Evolutionary conservation across 35 echinoderm and acorn worm species (phyloP).

Genomic region (Heliocidaris tuberculata): DNA sequence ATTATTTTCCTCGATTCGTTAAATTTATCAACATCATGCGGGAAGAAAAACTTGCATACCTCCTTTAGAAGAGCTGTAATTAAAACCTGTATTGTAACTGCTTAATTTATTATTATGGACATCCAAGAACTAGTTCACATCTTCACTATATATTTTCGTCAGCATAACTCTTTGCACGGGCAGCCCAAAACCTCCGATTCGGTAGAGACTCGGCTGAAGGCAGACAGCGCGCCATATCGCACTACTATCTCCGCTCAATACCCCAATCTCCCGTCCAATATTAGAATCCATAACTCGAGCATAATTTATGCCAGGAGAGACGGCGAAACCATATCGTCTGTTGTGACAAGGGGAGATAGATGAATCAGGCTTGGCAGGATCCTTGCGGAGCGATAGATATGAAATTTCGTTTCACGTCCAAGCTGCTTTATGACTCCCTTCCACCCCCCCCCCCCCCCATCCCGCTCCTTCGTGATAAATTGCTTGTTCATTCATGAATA

Average conservation of each 20-base stretch:
- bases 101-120: no score
- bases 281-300: conserved; percentile 22
- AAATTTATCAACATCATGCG: no score
- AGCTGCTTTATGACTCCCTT: no score
- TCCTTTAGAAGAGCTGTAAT: no score
- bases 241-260: neutral
- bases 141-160: neutral
- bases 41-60: no score
- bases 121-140: neutral
- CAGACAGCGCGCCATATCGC: neutral
- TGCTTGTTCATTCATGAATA: neutral
- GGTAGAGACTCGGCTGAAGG: neutral
- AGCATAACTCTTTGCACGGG: neutral
- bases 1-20: no score
- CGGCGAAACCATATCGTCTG: neutral
- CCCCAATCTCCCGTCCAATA: conserved; percentile 6
- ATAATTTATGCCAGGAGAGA: conserved; percentile 24
- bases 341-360: neutral
- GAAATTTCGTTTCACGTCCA: neutral
- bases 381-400: neutral
- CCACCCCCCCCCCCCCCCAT: neutral
- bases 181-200: neutral
- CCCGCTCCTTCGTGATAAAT: neutral
- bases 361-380: neutral
- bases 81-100: no score